These are phyloP conservation scores for Steinernema scapterisci DNA, from an alignment of 2,888 invertebrate genomes.

Conservation along the genomic window DNA sequence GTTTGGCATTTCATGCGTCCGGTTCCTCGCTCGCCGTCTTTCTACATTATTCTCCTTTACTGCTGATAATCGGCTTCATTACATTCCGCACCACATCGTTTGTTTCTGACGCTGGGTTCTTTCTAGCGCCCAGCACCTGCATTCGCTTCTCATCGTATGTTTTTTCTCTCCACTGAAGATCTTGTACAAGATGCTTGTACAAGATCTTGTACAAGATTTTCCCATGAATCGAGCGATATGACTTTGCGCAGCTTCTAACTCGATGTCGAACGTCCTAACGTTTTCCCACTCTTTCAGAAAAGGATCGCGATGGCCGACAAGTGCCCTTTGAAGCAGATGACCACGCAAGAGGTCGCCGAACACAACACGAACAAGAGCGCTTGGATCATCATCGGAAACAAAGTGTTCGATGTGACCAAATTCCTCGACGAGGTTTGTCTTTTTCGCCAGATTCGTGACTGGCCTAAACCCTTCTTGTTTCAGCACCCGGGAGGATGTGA, in stretches of 20 bases:
- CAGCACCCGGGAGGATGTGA: conserved; percentile 67
- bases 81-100: background rate
- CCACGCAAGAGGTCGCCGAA: conserved; percentile 56
- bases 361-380: conserved; percentile 60
- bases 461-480: conserved; percentile 34
- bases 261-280: background rate
- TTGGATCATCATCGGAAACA: conserved; percentile 66
- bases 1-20: background rate
- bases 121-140: background rate
- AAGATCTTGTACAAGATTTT: too few relatives aligned
- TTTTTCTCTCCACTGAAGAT: background rate
- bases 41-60: background rate
- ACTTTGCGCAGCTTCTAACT: too few relatives aligned
- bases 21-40: background rate
- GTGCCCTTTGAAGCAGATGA: conserved; percentile 35
- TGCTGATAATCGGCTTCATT: conserved; percentile 5
- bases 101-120: background rate
- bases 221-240: too few relatives aligned
- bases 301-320: background rate
- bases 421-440: conserved; percentile 74
- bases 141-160: background rate
- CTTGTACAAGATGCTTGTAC: too few relatives aligned
- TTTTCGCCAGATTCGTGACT: background rate
- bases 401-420: conserved; percentile 70
- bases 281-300: background rate